Percentiles rank a stretch among this genome's conserved stretches.
phyloP scores from a whole-genome alignment of 2,113 vertebrate species.

The Heloderma charlesbogerti region DNA sequence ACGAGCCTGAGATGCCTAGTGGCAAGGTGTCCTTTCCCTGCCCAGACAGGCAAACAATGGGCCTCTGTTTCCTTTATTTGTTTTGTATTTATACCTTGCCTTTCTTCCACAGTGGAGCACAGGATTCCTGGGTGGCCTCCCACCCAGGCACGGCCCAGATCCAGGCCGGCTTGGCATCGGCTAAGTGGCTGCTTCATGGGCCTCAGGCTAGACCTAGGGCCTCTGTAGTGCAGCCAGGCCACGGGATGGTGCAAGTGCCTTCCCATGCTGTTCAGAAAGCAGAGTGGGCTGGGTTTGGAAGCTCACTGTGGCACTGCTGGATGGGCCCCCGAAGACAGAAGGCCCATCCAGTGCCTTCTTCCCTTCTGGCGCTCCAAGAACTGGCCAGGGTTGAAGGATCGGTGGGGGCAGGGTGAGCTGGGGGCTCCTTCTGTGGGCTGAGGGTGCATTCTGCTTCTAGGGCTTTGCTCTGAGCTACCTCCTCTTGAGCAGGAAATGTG shows the following conservation, averaged over 20 bases:
- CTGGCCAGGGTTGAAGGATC: neutral
- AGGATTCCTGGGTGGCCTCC: neutral
- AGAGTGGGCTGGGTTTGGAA: neutral
- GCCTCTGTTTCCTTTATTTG: neutral
- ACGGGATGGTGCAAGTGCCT: neutral
- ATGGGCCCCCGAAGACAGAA: neutral
- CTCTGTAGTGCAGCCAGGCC: neutral
- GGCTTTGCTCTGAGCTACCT: neutral
- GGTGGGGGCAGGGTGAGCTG: neutral
- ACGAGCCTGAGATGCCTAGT: neutral
- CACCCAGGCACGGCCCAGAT: neutral
- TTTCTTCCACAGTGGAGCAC: neutral
- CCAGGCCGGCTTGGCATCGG: too few relatives aligned
- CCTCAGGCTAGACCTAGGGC: neutral
- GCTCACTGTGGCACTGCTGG: neutral
- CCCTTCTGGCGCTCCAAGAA: neutral
- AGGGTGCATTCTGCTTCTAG: neutral
- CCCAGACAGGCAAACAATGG: neutral
- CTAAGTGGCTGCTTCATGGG: neutral
- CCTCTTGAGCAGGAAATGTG: slow-evolving; percentile 18
- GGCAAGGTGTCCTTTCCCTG: neutral
- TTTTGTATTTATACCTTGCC: too few relatives aligned
- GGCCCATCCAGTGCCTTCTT: neutral
- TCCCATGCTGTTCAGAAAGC: neutral
- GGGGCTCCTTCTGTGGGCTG: neutral